Percentiles rank a stretch among this genome's conserved stretches.
Conservation (phyloP, 2,888 invertebrate genomes). For the Daptonema setosum region DNA sequence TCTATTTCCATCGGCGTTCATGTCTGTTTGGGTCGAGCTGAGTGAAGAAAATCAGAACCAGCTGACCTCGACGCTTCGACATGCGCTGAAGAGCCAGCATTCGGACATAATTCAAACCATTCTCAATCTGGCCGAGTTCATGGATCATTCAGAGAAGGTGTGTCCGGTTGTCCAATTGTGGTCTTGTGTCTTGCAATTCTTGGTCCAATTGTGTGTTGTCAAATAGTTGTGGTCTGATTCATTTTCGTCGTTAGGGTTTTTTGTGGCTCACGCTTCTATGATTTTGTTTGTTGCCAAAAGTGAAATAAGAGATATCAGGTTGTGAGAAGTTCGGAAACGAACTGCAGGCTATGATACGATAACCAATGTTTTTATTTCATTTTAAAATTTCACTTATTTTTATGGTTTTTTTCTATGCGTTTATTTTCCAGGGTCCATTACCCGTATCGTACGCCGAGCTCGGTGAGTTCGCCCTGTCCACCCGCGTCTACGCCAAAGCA, state of each 20-base stretch:
- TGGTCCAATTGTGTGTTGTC: not conserved
- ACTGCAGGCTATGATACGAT: too few relatives aligned
- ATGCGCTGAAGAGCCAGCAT: constrained; percentile 48
- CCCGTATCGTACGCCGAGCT: constrained; percentile 66
- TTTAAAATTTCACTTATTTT: too few relatives aligned
- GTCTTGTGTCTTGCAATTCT: too few relatives aligned
- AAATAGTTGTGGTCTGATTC: too few relatives aligned
- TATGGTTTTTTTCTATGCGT: too few relatives aligned
- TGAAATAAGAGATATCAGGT: too few relatives aligned
- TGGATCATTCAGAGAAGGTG: constrained; percentile 83
- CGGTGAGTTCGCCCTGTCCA: constrained; percentile 80
- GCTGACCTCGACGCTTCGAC: constrained; percentile 20
- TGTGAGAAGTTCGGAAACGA: too few relatives aligned
- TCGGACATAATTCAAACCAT: constrained; percentile 21
- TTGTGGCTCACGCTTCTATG: too few relatives aligned
- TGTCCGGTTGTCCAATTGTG: not conserved
- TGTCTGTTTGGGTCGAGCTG: constrained; percentile 93
- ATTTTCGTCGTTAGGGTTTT: too few relatives aligned
- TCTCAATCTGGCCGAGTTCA: constrained; percentile 88
- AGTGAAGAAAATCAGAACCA: constrained; percentile 33
- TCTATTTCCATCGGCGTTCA: constrained; percentile 91
- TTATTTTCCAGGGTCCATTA: constrained; percentile 48
- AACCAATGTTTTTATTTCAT: too few relatives aligned
- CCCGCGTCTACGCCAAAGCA: constrained; percentile 61
- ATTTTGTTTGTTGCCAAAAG: too few relatives aligned